These are phyloP conservation scores for Melanotaenia boesemani DNA, from an alignment of 2,797 vertebrate species.

Conservation along the genomic window DNA sequence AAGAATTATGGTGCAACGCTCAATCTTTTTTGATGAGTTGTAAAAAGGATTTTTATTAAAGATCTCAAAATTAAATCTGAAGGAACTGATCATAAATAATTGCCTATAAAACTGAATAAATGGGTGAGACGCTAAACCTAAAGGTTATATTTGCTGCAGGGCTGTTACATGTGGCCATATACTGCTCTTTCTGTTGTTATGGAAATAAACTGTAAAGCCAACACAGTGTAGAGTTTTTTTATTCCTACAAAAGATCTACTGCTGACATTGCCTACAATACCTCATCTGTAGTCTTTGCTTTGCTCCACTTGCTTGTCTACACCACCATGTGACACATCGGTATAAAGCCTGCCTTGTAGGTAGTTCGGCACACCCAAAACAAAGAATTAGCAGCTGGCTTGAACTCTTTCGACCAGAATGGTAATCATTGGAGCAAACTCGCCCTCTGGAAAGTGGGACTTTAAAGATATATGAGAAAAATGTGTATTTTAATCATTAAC, in stretches of 20 bases:
- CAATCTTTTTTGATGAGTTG: conserved; percentile 14
- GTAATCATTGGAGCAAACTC: background rate
- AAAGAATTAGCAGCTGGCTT: background rate
- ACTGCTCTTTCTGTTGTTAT: background rate
- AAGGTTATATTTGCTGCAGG: background rate
- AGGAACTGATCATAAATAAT: conserved; percentile 4
- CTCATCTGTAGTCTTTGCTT: background rate
- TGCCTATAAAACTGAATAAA: background rate
- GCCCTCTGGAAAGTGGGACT: background rate
- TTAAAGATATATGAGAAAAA: background rate
- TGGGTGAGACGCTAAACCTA: background rate
- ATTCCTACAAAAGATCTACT: background rate
- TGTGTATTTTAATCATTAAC: background rate
- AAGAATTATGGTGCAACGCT: background rate
- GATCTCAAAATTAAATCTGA: conserved; percentile 4
- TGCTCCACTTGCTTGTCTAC: background rate
- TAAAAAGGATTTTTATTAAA: conserved; percentile 1
- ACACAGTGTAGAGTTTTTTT: background rate
- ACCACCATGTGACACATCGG: background rate
- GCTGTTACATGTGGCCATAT: background rate
- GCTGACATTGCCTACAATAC: background rate
- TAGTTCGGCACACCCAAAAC: background rate
- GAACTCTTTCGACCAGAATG: background rate
- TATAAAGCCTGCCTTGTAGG: background rate
- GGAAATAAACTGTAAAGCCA: background rate